Conservation (phyloP, 2,888 invertebrate species). For the Drosophila quinaria region DNA sequence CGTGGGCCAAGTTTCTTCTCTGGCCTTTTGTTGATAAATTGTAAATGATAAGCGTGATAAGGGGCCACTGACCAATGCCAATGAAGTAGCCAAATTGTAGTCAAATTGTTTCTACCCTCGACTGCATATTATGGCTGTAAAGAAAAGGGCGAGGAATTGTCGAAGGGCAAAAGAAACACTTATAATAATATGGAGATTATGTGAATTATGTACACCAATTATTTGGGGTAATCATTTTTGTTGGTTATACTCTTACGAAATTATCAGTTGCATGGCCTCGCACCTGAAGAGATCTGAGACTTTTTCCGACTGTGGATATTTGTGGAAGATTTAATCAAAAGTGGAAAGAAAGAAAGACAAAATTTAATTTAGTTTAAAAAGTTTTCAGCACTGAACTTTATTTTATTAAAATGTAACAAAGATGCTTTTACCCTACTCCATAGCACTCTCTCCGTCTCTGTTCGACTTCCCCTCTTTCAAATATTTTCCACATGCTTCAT, state of each 20-base stretch:
- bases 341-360: background rate
- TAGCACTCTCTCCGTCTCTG: too few species aligned
- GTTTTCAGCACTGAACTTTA: background rate
- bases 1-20: conserved; percentile 21
- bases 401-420: background rate
- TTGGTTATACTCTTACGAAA: conserved; percentile 31
- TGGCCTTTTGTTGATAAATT: conserved; percentile 51
- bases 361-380: background rate
- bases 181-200: conserved; percentile 57
- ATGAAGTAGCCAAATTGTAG: conserved; percentile 56
- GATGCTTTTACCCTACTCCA: background rate
- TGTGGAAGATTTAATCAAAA: conserved; percentile 1
- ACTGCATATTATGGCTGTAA: conserved; percentile 13
- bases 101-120: conserved; percentile 41
- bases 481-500: conserved; percentile 35
- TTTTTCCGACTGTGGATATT: background rate
- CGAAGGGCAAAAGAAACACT: conserved; percentile 3
- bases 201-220: conserved; percentile 46
- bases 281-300: conserved; percentile 5
- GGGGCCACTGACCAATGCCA: conserved; percentile 27
- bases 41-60: conserved; percentile 66
- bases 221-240: conserved; percentile 52
- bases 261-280: conserved; percentile 11
- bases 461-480: background rate
- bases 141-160: background rate